Evolutionary conservation across 2,888 invertebrate genomes (phyloP), one percentile per base, ranked within the genome.

Genomic region (Hirudinaria manillensis): DNA sequence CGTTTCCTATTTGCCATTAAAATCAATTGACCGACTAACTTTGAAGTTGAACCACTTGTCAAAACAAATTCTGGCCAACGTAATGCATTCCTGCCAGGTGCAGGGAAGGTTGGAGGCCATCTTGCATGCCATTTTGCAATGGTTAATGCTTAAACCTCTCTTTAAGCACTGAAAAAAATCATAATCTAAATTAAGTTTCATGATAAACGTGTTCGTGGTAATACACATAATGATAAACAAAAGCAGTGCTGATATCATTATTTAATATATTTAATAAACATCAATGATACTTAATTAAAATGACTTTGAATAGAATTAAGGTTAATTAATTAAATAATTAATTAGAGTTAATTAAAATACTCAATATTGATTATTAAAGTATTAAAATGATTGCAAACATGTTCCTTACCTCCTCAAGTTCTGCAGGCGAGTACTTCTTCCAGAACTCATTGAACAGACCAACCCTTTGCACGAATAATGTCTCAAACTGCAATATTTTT

Each of bases 41-140:
- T 82, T 85, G 79, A 85, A 83, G 75, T 83, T 85, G 79, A 85
- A 86, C 76, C 84, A 85, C 79, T 85, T 85, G 72, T 85, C 83
- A 81, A 86, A 86, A 80, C 85, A 84, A 53, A 81, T 72, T 71
- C 86, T 77, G 0, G 82, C 85, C n/a, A 83, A 75, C 3, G 75
- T 68, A 2, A 86, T 79, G 81, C 86, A 86, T 0, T 82, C 79
- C 10, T 38, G 45, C 83, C 83, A 85, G 6, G 76, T 77, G 16
- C 75, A 70, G 0, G 84, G 83, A 45, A 81, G 79, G 16, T 70
- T 71, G 19, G 77, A 65, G 2, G 82, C 65, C 51, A 84, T 75
- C 77, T 83, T 83, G 76, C 81, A 80, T 16, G 81, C 81, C 74
- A 80, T 80, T 16, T 82, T 78, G 53, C 81, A 81, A 10, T 83